A percentile compares a stretch with the other conserved stretches of the same genome.
phyloP scores from a whole-genome alignment of 2,797 vertebrate species.

The Lithobates pipiens region DNA sequence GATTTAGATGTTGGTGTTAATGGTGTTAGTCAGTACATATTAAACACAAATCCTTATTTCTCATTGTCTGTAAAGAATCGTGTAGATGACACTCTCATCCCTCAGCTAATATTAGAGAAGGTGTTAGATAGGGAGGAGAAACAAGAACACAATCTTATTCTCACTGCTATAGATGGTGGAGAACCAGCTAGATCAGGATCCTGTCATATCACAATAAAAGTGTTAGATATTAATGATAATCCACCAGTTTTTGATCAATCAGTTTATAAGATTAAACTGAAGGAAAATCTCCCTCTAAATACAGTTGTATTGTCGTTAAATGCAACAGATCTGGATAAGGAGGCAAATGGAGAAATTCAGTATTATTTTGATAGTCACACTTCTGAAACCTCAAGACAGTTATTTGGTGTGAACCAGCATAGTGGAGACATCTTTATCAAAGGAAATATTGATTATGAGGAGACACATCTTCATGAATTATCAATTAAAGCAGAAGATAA shows the following conservation, averaged over 20 bases:
- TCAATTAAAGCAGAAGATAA: slow-evolving; percentile 83
- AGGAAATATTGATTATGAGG: slow-evolving; percentile 69
- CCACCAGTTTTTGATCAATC: slow-evolving; percentile 70
- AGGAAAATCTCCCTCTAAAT: slow-evolving; percentile 66
- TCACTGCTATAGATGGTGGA: slow-evolving; percentile 70
- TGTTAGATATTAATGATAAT: slow-evolving; percentile 74
- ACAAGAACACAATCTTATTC: slow-evolving; percentile 20
- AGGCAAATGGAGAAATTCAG: slow-evolving; percentile 64
- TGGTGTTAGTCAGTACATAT: slow-evolving; percentile 69
- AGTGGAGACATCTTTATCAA: slow-evolving; percentile 68
- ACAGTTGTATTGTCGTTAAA: slow-evolving; percentile 67
- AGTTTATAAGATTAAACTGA: slow-evolving; percentile 67
- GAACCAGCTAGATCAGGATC: slow-evolving; percentile 67
- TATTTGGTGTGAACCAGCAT: slow-evolving; percentile 63
- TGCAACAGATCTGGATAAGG: slow-evolving; percentile 68
- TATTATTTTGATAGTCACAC: slow-evolving; percentile 41
- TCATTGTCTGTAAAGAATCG: slow-evolving; percentile 77
- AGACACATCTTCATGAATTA: slow-evolving; percentile 59
- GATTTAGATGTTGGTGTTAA: slow-evolving; percentile 69
- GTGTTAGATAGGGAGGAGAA: slow-evolving; percentile 22
- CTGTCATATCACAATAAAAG: slow-evolving; percentile 66
- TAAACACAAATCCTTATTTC: slow-evolving; percentile 70
- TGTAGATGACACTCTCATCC: slow-evolving; percentile 68
- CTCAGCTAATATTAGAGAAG: slow-evolving; percentile 70
- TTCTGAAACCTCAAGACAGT: neutral